phyloP scores from a whole-genome alignment of 2,888 invertebrate species.

The Meloe dianella region DNA sequence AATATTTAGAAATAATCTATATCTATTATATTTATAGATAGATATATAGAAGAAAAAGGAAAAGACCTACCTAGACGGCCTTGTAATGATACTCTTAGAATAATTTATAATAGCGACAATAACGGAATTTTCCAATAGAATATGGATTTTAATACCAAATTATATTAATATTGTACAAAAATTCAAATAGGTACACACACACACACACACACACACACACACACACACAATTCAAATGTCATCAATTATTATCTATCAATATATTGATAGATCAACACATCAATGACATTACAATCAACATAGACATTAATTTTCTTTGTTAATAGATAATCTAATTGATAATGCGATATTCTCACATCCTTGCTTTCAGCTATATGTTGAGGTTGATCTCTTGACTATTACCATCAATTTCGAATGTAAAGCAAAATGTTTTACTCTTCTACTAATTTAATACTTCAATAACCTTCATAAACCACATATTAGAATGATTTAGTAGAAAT shows the following conservation, averaged over 20 bases:
- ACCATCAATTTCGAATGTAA: not conserved
- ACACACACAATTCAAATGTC: too few species aligned
- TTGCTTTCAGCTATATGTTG: conserved; percentile 3
- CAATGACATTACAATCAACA: too few species aligned
- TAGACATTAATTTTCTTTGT: too few species aligned
- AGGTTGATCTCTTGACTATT: not conserved
- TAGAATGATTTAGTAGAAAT: not conserved
- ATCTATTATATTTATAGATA: conserved; percentile 21
- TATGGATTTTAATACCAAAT: not conserved
- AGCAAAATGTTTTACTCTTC: too few species aligned
- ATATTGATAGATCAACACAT: too few species aligned
- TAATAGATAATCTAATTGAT: not conserved
- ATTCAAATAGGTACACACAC: too few species aligned
- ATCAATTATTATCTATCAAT: too few species aligned
- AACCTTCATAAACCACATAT: not conserved
- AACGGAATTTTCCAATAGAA: conserved; percentile 1
- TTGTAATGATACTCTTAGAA: conserved; percentile 20
- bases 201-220: too few species aligned
- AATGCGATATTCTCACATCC: not conserved
- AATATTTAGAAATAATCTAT: conserved; percentile 26
- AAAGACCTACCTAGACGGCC: conserved; percentile 27
- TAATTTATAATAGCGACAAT: not conserved
- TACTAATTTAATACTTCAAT: too few species aligned
- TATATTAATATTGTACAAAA: not conserved
- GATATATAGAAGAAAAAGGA: conserved; percentile 20